Conservation (phyloP, 92 coral and sea anemone genomes). For the Zoanthus solanderi region DNA sequence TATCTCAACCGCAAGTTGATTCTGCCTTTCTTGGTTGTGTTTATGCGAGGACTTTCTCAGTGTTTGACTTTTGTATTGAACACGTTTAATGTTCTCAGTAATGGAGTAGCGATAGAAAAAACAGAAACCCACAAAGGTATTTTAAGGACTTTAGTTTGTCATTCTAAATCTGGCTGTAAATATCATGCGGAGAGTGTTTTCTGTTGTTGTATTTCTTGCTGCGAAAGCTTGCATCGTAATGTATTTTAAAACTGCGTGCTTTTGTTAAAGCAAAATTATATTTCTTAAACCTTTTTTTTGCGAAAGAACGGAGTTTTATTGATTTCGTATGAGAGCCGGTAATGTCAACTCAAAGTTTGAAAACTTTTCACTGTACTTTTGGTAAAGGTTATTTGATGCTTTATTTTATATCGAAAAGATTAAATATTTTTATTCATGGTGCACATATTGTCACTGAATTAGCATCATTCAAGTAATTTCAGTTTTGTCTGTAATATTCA, state of each 20-base stretch:
- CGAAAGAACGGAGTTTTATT: neutral
- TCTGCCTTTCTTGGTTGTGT: neutral
- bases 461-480: neutral
- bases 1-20: neutral
- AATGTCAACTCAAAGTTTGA: neutral
- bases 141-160: neutral
- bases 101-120: neutral
- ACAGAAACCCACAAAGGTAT: constrained; percentile 16
- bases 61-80: neutral
- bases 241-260: neutral
- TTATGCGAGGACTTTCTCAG: neutral
- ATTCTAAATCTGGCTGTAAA: neutral
- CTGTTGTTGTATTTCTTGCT: neutral
- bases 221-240: neutral
- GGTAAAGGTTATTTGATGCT: neutral
- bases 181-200: constrained; percentile 11
- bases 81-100: neutral
- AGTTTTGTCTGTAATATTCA: too few species aligned
- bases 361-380: neutral
- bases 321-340: neutral
- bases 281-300: neutral
- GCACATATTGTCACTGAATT: neutral
- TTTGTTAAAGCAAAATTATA: neutral
- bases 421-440: neutral
- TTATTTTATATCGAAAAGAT: neutral